Evolutionary conservation across 2,888 invertebrate species (phyloP).

Genomic region (Mimas tiliae): DNA sequence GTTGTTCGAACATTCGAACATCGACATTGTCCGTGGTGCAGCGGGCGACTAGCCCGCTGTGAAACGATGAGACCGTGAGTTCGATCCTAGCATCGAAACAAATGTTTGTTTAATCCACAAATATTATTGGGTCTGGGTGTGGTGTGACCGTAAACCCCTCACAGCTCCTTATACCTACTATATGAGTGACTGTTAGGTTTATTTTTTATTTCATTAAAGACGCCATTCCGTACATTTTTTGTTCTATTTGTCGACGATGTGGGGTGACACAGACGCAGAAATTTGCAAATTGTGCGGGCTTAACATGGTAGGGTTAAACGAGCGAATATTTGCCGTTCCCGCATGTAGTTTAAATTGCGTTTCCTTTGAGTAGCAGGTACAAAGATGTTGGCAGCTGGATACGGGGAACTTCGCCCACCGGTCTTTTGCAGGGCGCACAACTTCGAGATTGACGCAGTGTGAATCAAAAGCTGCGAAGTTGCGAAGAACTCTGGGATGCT

Average conservation of each 20-base stretch:
- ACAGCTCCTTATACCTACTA: no score
- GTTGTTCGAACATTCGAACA: no score
- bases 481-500: slow-evolving; percentile 36
- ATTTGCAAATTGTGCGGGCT: slow-evolving; percentile 47
- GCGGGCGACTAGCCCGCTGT: no score
- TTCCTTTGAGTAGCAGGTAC: slow-evolving; percentile 67
- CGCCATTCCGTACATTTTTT: no score
- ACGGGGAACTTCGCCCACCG: slow-evolving; percentile 60
- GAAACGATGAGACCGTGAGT: no score
- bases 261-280: neutral
- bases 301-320: slow-evolving; percentile 47
- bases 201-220: no score
- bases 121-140: no score
- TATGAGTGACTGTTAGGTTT: no score
- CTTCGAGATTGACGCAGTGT: slow-evolving; percentile 50
- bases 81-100: no score
- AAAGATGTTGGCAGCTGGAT: slow-evolving; percentile 59
- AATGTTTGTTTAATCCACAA: no score
- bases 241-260: neutral
- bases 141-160: no score
- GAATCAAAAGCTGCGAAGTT: slow-evolving; percentile 54
- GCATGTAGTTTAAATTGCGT: slow-evolving; percentile 77
- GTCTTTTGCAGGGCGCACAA: slow-evolving; percentile 61
- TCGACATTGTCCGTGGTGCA: no score
- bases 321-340: slow-evolving; percentile 69